Evolutionary conservation across 2,888 invertebrate species (phyloP).

Genomic region (Leucania comma): DNA sequence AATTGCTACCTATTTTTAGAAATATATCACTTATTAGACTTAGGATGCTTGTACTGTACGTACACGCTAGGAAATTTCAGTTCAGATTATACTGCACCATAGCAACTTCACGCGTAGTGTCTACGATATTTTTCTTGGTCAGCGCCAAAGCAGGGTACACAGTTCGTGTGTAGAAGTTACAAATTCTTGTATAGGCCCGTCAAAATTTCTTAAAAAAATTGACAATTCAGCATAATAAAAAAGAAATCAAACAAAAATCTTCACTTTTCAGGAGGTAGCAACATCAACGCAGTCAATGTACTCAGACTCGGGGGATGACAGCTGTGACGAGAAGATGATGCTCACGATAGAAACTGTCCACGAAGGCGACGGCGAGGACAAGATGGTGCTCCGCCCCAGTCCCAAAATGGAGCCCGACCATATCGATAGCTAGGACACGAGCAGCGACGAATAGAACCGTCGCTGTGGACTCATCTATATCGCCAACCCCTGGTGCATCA

Average conservation of each 20-base stretch:
- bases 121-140: too few relatives aligned
- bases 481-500: conserved; percentile 5
- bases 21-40: too few relatives aligned
- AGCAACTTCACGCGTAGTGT: too few relatives aligned
- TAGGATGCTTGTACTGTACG: too few relatives aligned
- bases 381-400: conserved; percentile 81
- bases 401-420: conserved; percentile 81
- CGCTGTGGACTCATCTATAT: conserved; percentile 55
- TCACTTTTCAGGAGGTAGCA: conserved; percentile 80
- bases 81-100: too few relatives aligned
- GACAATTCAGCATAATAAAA: background rate
- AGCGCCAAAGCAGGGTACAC: too few relatives aligned
- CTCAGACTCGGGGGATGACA: conserved; percentile 93
- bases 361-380: conserved; percentile 90
- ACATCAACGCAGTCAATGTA: conserved; percentile 94
- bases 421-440: conserved; percentile 80
- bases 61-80: too few relatives aligned
- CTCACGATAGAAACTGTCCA: conserved; percentile 92
- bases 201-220: too few relatives aligned
- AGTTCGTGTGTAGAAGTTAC: too few relatives aligned
- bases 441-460: conserved; percentile 66
- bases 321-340: conserved; percentile 95
- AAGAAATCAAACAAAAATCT: background rate
- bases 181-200: too few relatives aligned
- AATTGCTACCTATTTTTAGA: too few relatives aligned